These are phyloP conservation scores for Scatophagus argus DNA, from an alignment of 2,113 vertebrate species.

Conservation along the genomic window DNA sequence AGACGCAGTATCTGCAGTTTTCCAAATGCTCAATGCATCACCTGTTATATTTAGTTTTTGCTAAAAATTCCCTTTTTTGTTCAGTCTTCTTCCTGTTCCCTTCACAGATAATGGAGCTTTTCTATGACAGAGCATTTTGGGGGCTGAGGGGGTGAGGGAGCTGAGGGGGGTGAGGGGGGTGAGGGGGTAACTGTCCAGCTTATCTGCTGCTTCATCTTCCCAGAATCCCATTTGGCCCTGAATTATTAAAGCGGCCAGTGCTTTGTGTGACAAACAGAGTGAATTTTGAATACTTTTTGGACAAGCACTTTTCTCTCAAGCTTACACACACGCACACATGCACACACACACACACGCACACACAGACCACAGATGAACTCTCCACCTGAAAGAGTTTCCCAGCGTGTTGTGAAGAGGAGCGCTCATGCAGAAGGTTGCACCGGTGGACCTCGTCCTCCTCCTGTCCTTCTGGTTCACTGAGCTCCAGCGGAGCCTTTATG, in stretches of 20 bases:
- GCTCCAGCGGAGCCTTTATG: conserved; percentile 35
- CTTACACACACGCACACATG: neutral
- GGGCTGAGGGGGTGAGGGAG: too few species aligned
- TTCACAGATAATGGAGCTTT: neutral
- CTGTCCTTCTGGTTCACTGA: conserved; percentile 23
- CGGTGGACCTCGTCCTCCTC: conserved; percentile 25
- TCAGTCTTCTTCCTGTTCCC: neutral
- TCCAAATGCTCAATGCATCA: neutral
- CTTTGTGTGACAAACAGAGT: conserved; percentile 42
- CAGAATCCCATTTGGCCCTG: conserved; percentile 22
- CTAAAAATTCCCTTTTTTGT: neutral
- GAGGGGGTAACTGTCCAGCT: neutral
- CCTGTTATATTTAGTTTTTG: neutral
- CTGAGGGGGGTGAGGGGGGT: too few species aligned
- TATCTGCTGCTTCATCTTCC: conserved; percentile 32
- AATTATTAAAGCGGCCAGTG: conserved; percentile 57
- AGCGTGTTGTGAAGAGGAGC: conserved; percentile 54
- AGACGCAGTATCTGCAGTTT: too few species aligned
- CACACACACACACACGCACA: conserved; percentile 6
- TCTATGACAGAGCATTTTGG: neutral
- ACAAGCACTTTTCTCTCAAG: neutral
- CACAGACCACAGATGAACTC: conserved; percentile 31
- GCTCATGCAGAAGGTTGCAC: conserved; percentile 61
- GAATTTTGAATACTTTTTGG: conserved; percentile 2
- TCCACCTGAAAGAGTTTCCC: conserved; percentile 41